Base-by-base conservation (phyloP, 1,140 invertebrate genomes). In the Sipha flava region DNA sequence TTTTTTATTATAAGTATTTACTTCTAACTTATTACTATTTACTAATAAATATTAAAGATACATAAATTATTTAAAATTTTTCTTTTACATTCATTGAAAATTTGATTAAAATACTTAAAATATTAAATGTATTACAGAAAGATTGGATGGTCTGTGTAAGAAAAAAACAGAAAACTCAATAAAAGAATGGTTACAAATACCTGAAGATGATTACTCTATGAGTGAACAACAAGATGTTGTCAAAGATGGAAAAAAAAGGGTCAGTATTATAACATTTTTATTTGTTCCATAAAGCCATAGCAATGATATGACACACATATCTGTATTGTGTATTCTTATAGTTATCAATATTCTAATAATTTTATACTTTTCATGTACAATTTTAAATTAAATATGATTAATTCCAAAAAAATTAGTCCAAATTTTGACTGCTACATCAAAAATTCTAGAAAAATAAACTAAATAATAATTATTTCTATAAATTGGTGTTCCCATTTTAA, bases 111-210 rank as follows among this genome's bases (percentile, higher is more conserved):
- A 73, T 34, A 12, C 21, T 47, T 45, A 62, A 59, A 21, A 29
- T 16, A 54, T 52, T n/a, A 34, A 66, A 47, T 49, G 23, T 52
- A 54, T 91, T 91, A 10, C 86, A 97, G 95, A 95, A 84, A 92
- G 93, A 81, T 88, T 98, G 85, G 95, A 98, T 88, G 95, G 95
- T 64, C 84, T 92, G 43, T 85, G 85, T 0, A 90, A 88, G 83
- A 88, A 87, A 81, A 87, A 89, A 81, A 85, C 88, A n/a, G 83
- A 84, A 40, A 85, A 85, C 81, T 91, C 91, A 80, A 94, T 97
- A 90, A 94, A 96, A 86, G 94, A 97, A 84, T 98, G 94, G 88
- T 88, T 98, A 72, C 93, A 94, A 45, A 59, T 96, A 85, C 92
- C 95, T 81, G 93, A 95, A 84, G 91, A 92, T 81, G 95, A 91